Percentiles rank a stretch among this genome's conserved stretches.
These are phyloP conservation scores for Zaprionus ghesquierei DNA, from an alignment of 1,140 invertebrate genomes.

Conservation along the genomic window DNA sequence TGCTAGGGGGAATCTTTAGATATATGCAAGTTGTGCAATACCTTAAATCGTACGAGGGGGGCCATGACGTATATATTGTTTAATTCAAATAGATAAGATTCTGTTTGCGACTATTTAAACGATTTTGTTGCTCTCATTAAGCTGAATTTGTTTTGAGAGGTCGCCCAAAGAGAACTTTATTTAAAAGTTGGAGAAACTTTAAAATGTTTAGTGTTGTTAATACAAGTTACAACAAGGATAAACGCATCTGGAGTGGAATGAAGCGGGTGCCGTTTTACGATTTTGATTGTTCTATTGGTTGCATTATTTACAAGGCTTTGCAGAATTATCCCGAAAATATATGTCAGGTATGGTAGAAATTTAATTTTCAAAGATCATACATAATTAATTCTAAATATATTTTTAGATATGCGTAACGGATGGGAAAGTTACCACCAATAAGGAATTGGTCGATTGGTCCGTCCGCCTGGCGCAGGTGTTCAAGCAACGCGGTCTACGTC, in stretches of 20 bases:
- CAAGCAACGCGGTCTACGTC: constrained; percentile 8
- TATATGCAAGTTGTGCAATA: background rate
- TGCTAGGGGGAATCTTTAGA: background rate
- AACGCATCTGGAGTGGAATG: constrained; percentile 16
- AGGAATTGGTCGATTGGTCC: constrained; percentile 12
- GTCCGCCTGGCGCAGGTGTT: constrained; percentile 11
- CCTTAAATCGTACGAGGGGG: background rate
- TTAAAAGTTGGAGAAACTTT: background rate
- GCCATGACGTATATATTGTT: background rate
- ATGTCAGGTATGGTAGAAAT: constrained; percentile 12
- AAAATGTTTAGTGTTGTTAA: background rate
- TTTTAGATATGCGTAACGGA: constrained; percentile 12
- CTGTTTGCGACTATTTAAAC: background rate
- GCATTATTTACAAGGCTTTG: constrained; percentile 11
- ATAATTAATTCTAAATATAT: background rate
- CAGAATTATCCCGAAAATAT: constrained; percentile 2
- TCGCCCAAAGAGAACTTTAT: background rate
- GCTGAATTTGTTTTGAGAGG: background rate
- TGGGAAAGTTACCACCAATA: background rate
- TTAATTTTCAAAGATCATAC: background rate
- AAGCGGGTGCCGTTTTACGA: constrained; percentile 8
- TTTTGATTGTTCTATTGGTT: constrained; percentile 16
- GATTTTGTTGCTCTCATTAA: background rate
- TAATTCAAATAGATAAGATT: background rate
- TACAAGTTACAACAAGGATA: background rate